These are phyloP conservation scores for Ophraella communa DNA, from an alignment of 2,888 invertebrate species.

Conservation along the genomic window DNA sequence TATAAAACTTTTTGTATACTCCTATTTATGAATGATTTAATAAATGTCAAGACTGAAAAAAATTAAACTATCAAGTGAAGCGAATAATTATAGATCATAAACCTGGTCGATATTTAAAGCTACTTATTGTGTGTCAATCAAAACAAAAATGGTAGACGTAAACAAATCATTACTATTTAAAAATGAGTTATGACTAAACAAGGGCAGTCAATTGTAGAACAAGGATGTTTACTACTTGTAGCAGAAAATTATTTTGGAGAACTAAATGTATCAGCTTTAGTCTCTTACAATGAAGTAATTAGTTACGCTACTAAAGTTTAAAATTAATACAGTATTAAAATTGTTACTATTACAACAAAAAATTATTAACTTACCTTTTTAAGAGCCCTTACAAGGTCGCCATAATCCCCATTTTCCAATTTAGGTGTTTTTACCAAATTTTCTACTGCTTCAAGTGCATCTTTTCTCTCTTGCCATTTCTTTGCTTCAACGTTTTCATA, in stretches of 20 bases:
- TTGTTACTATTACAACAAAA: not conserved
- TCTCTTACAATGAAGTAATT: too few species aligned
- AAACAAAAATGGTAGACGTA: not conserved
- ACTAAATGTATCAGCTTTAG: too few species aligned
- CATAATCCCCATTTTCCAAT: slow-evolving; percentile 91
- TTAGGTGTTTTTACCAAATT: slow-evolving; percentile 81
- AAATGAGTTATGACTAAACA: too few species aligned
- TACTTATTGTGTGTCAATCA: not conserved
- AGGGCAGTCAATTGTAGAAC: not conserved
- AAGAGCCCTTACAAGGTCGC: slow-evolving; percentile 83
- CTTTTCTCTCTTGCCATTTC: slow-evolving; percentile 97
- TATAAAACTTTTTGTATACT: not conserved
- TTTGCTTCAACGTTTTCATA: slow-evolving; percentile 93
- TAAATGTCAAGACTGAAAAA: not conserved
- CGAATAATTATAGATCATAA: not conserved
- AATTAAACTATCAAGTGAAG: not conserved
- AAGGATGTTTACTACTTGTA: not conserved
- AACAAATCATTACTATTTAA: not conserved
- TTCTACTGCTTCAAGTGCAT: slow-evolving; percentile 84
- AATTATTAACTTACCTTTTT: slow-evolving; percentile 71
- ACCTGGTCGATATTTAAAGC: not conserved
- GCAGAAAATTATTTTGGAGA: too few species aligned
- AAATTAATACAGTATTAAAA: too few species aligned
- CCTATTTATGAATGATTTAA: not conserved
- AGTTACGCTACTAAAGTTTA: too few species aligned